These are phyloP conservation scores for Rhingia campestris DNA, from an alignment of 2,888 invertebrate species.

Conservation along the genomic window DNA sequence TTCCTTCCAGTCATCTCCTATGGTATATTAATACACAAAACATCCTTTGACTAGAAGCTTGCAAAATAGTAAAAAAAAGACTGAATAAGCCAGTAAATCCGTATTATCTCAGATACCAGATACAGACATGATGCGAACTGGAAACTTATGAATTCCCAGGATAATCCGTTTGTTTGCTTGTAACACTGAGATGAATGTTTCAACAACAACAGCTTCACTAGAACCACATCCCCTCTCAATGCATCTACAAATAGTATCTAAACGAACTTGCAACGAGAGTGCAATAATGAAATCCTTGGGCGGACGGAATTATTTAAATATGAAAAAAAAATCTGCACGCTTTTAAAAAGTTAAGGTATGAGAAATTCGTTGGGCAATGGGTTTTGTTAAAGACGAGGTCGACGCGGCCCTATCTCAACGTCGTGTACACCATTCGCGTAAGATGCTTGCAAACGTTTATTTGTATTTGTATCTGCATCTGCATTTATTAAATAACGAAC, in stretches of 20 bases:
- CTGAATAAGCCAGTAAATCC: constrained; percentile 45
- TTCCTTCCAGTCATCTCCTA: neutral
- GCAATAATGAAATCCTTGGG: constrained; percentile 65
- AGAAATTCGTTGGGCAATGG: constrained; percentile 15
- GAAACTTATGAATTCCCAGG: constrained; percentile 63
- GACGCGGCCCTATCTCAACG: neutral
- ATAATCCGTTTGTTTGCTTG: constrained; percentile 66
- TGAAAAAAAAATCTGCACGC: constrained; percentile 7
- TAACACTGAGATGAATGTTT: constrained; percentile 20
- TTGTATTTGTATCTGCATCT: constrained; percentile 31
- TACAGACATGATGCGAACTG: constrained; percentile 55
- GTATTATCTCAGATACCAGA: constrained; percentile 40
- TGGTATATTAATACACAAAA: neutral
- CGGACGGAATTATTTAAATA: constrained; percentile 40
- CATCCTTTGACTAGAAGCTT: constrained; percentile 14
- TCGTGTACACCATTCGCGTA: constrained; percentile 9
- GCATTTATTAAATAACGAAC: constrained; percentile 55
- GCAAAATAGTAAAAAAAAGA: neutral
- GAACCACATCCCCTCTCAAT: neutral
- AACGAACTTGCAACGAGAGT: constrained; percentile 33
- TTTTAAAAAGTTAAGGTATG: constrained; percentile 15
- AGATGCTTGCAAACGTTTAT: neutral
- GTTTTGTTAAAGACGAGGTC: constrained; percentile 33
- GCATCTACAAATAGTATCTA: neutral
- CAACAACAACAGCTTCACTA: too few species aligned